Evolutionary conservation across 2,113 vertebrate genomes (phyloP).

Genomic region (Mellivora capensis): DNA sequence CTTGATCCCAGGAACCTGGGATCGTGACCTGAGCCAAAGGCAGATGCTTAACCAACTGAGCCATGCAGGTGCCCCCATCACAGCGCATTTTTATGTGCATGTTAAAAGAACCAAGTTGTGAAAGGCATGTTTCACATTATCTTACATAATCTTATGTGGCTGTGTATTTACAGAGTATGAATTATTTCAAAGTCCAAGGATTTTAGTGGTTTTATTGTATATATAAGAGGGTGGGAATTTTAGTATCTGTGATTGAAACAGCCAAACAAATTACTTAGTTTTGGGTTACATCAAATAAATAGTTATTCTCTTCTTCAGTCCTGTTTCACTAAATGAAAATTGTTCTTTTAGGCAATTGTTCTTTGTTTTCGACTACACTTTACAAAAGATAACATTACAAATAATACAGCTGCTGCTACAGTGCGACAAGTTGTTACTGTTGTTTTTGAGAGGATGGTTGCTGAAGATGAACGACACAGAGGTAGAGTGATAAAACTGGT

Average conservation of each 20-base stretch:
- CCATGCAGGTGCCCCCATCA: not conserved
- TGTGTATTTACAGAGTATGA: not conserved
- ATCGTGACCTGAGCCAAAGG: not conserved
- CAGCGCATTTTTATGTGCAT: not conserved
- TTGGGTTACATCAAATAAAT: not conserved
- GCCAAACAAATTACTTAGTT: not conserved
- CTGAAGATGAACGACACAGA: slow-evolving; percentile 94
- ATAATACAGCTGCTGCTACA: slow-evolving; percentile 97
- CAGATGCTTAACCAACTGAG: not conserved
- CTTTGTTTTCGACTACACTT: slow-evolving; percentile 99
- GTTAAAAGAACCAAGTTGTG: not conserved
- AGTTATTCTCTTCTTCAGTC: not conserved
- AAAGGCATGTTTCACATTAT: not conserved
- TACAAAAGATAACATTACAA: slow-evolving; percentile 99
- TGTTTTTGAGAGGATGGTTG: slow-evolving; percentile 98
- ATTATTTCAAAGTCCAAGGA: slow-evolving; percentile 10
- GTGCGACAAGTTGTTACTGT: slow-evolving; percentile 98
- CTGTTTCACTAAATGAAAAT: slow-evolving; percentile 43
- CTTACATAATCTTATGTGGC: not conserved
- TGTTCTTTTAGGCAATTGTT: slow-evolving; percentile 91
- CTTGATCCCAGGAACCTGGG: too few species aligned
- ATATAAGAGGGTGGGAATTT: not conserved
- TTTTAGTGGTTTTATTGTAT: slow-evolving; percentile 22
- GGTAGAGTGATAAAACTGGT: slow-evolving; percentile 80
- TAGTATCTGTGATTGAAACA: not conserved